phyloP scores from a whole-genome alignment of 2,797 vertebrate species.

The Antrozous pallidus region DNA sequence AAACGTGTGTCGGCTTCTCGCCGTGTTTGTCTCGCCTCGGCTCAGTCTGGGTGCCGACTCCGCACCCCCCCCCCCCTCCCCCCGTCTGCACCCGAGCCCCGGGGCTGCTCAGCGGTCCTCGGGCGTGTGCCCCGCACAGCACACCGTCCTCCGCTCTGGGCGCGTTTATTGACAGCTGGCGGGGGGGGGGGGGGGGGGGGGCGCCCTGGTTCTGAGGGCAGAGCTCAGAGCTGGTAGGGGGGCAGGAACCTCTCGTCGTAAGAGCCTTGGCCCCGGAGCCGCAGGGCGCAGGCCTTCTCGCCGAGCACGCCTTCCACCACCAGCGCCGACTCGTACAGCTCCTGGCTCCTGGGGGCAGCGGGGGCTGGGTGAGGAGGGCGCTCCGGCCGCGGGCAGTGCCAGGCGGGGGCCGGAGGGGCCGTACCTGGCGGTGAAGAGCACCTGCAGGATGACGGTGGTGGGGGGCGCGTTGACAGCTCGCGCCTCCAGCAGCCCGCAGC shows the following conservation, averaged over 20 bases:
- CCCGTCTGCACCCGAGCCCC: no score
- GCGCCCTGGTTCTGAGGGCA: neutral
- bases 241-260: constrained; percentile 74
- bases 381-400: neutral
- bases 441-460: constrained; percentile 81
- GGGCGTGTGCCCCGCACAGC: neutral
- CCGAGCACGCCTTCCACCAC: constrained; percentile 86
- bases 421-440: constrained; percentile 93
- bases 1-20: neutral
- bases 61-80: no score
- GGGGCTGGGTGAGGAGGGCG: neutral
- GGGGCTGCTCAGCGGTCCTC: neutral
- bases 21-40: neutral
- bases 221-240: neutral
- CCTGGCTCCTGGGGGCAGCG: constrained; percentile 78
- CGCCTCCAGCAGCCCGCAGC: constrained; percentile 84
- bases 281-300: constrained; percentile 83
- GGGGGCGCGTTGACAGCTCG: constrained; percentile 53
- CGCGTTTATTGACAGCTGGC: neutral
- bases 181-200: no score
- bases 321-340: constrained; percentile 80
- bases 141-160: neutral
- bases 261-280: constrained; percentile 84
- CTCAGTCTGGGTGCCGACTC: no score
- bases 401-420: rapidly evolving